These are phyloP conservation scores for Parasteatoda tepidariorum DNA, from an alignment of 1,140 invertebrate species.

Conservation along the genomic window DNA sequence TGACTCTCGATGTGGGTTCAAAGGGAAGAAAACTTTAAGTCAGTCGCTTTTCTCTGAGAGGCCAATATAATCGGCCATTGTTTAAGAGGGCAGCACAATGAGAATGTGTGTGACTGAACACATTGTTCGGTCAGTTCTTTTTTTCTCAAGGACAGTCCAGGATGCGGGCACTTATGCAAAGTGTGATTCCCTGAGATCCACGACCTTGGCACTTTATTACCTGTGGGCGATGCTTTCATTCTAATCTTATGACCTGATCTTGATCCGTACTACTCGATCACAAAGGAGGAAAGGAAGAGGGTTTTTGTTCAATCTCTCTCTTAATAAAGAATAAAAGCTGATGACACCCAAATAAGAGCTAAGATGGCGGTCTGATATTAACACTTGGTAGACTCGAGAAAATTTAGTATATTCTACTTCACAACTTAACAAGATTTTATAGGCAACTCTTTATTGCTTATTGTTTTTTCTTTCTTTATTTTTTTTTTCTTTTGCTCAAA, in stretches of 20 bases:
- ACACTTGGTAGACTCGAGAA: no score
- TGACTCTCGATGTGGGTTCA: no score
- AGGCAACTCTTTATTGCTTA: no score
- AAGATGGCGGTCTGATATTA: no score
- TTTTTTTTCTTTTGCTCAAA: no score
- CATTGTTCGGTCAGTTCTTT: slow-evolving; percentile 11
- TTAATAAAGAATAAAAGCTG: no score
- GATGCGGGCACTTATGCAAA: slow-evolving; percentile 25
- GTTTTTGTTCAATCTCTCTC: no score
- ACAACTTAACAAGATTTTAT: no score
- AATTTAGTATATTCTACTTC: no score
- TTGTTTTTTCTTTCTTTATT: no score
- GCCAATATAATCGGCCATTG: slow-evolving; percentile 15
- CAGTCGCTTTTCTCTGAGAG: background rate
- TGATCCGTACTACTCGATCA: background rate
- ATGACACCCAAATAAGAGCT: no score
- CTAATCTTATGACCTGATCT: background rate
- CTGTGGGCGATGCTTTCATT: background rate
- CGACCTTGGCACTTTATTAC: slow-evolving; percentile 5
- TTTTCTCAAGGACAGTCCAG: slow-evolving; percentile 44
- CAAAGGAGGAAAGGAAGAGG: background rate
- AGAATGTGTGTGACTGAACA: slow-evolving; percentile 4
- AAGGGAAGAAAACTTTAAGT: background rate
- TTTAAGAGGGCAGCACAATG: slow-evolving; percentile 21
- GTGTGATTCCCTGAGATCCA: slow-evolving; percentile 34